Evolutionary conservation across 53 echinoderm and acorn worm species (phyloP).

Genomic region (Echinometra lucunter): DNA sequence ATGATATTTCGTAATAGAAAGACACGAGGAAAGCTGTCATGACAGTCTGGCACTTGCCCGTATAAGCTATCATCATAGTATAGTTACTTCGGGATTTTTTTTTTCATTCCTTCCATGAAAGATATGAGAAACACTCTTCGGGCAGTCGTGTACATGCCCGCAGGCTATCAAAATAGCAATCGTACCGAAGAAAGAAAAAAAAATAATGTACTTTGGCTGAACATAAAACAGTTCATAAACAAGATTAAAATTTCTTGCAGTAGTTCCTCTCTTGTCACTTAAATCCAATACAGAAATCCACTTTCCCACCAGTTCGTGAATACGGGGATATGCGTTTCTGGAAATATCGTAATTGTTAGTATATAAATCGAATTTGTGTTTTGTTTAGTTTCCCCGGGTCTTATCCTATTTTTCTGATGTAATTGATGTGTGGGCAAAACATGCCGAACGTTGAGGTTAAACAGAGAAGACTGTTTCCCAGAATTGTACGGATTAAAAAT

Average conservation of each 20-base stretch:
- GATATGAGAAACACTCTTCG: no score
- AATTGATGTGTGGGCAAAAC: not conserved
- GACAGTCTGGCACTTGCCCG: no score
- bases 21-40: no score
- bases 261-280: not conserved
- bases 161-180: not conserved
- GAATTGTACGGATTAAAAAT: not conserved
- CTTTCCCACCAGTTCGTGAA: not conserved
- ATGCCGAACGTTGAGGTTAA: not conserved
- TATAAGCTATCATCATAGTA: no score
- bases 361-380: not conserved
- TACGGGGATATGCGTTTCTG: not conserved
- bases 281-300: not conserved
- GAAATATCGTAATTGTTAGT: not conserved
- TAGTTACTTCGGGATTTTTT: no score
- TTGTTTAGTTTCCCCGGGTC: not conserved
- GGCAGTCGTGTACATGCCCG: no score
- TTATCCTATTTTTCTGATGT: not conserved
- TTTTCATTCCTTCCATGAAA: no score
- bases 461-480: not conserved
- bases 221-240: not conserved
- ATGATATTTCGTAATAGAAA: no score
- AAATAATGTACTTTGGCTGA: not conserved
- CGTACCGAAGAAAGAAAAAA: no score
- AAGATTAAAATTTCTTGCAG: not conserved